A percentile compares a stretch with the other conserved stretches of the same genome.
These are phyloP conservation scores for Sitta europaea DNA, from an alignment of 2,113 vertebrate genomes.

Conservation along the genomic window DNA sequence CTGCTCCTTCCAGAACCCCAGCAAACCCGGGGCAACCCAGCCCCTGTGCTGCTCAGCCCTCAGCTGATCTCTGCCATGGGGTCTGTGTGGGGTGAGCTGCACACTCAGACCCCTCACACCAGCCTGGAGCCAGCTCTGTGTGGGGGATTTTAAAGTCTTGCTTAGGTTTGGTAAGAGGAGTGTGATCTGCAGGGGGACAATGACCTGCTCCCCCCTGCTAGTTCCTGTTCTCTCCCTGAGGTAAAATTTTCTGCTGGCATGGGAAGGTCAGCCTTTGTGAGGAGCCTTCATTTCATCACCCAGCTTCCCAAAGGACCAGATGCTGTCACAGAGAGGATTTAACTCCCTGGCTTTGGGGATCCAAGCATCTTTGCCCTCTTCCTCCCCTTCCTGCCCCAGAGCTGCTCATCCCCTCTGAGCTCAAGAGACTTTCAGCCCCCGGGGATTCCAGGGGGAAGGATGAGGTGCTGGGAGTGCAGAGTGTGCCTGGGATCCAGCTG, in stretches of 20 bases:
- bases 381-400: neutral
- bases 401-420: neutral
- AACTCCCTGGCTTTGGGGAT: neutral
- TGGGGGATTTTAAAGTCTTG: neutral
- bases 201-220: neutral
- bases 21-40: fast-evolving
- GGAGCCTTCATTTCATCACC: neutral
- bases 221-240: neutral
- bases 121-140: neutral
- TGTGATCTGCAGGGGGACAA: neutral
- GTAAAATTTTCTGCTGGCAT: neutral
- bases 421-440: neutral
- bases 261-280: neutral
- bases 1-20: fast-evolving
- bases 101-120: neutral
- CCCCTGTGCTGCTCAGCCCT: neutral
- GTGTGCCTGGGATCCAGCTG: neutral
- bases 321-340: neutral
- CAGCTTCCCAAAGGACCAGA: neutral
- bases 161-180: neutral
- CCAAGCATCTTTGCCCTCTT: neutral
- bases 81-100: neutral
- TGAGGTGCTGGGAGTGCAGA: fast-evolving
- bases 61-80: neutral
- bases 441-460: neutral